Evolutionary conservation across 2,888 invertebrate species (phyloP), one percentile per base, ranked within the genome.

Genomic region (Ariolimax columbianus): DNA sequence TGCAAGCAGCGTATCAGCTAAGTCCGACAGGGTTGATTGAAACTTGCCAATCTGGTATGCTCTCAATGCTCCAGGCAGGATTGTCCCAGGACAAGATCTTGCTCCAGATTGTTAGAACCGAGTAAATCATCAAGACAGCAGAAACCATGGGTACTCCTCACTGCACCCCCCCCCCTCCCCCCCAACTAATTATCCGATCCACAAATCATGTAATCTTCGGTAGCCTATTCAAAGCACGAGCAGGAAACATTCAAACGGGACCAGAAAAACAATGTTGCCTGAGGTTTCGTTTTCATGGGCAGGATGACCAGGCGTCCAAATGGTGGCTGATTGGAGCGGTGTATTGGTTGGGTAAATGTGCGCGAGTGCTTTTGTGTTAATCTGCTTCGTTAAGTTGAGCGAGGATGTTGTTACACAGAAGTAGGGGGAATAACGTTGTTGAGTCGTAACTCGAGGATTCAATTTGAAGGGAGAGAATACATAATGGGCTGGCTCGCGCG

Each of bases 221-320:
- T 47, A 40, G 40, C 51, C 23, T 14, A 83, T 83, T 83, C 83
- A 26, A 19, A 51, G 51, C 83, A 83, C 83, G 77, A 33, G 38
- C 36, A 33, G 68, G 66, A 77, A 77, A 83, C 83, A 75, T 26
- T n/a, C 59, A 47, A 73, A 75, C 59, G 33, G 1, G 30, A 38
- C 36, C 51, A 55, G 43, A 55, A 81, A 81, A 81, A 81, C 81
- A 81, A 72, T 55, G 72, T 72, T 36, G 72, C 81, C 81, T 19
- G 55, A 72, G 81, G 81, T 81, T 81, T 81, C 81, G 81, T 47
- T 81, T 70, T 72, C 81, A 72, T 55, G 55, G 38, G n/a, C 51
- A 51, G 9, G 81, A 36, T 72, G 81, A 36, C 72, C 33, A 38
- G n/a, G 51, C 26, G 47, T 33, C 17, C 51, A 81, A 36, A 72